phyloP scores from a whole-genome alignment of 2,113 vertebrate species.

The Cyanocitta stelleri region DNA sequence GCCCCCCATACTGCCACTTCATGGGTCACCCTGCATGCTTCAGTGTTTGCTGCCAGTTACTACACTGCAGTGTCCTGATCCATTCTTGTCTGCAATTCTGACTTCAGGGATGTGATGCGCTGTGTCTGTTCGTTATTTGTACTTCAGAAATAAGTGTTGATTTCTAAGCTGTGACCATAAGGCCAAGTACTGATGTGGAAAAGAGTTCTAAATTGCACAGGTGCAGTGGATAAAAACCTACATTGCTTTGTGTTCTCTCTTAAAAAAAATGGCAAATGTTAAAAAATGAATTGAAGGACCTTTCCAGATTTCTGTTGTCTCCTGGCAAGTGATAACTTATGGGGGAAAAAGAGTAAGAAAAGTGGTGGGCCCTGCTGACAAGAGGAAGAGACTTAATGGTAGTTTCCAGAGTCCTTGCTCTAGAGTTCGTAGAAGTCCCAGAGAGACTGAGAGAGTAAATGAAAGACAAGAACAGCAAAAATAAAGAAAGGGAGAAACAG shows the following conservation, averaged over 20 bases:
- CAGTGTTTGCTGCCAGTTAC: neutral
- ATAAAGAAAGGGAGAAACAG: neutral
- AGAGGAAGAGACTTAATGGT: neutral
- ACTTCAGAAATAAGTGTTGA: neutral
- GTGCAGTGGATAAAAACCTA: neutral
- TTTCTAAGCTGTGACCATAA: neutral
- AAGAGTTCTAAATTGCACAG: neutral
- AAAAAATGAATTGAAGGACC: neutral
- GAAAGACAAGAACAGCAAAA: neutral
- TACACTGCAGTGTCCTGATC: neutral
- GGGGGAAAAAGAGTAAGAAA: neutral
- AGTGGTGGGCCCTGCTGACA: neutral
- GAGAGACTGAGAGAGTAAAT: neutral
- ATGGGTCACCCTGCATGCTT: neutral
- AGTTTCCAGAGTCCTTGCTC: neutral
- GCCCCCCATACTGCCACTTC: neutral
- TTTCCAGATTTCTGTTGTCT: neutral
- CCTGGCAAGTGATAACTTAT: neutral
- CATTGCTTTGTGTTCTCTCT: neutral
- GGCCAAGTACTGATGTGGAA: neutral
- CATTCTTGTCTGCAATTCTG: neutral
- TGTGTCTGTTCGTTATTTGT: fast-evolving
- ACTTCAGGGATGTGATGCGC: neutral
- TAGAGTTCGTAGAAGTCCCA: neutral
- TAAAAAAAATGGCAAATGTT: neutral